These are phyloP conservation scores for Meghimatium bilineatum DNA, from an alignment of 2,888 invertebrate genomes.

Conservation along the genomic window DNA sequence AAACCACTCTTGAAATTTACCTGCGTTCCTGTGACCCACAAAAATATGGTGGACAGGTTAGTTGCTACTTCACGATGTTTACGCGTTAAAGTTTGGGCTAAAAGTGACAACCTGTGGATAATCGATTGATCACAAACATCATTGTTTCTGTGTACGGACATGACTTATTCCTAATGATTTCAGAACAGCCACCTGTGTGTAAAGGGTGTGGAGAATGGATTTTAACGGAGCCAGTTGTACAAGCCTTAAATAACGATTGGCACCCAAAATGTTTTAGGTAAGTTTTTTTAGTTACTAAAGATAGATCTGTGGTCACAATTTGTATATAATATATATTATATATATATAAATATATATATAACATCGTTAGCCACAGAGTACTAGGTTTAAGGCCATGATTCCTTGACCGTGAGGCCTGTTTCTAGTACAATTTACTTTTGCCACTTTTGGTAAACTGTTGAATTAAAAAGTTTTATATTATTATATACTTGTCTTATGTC, in stretches of 20 bases:
- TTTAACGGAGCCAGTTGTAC: constrained; percentile 60
- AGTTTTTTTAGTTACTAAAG: too few relatives aligned
- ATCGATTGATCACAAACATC: neutral
- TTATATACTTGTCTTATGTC: too few relatives aligned
- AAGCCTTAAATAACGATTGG: constrained; percentile 64
- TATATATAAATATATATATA: too few relatives aligned
- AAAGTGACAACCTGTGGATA: neutral
- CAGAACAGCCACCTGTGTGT: constrained; percentile 19
- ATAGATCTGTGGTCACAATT: too few relatives aligned
- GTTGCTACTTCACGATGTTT: neutral
- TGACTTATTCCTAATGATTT: constrained; percentile 5
- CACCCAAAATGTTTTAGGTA: constrained; percentile 68
- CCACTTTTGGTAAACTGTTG: too few relatives aligned
- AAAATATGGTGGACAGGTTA: constrained; percentile 25
- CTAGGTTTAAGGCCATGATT: too few relatives aligned
- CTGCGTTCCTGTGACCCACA: neutral
- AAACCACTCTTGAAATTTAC: constrained; percentile 32
- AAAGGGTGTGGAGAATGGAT: constrained; percentile 58
- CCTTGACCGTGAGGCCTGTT: too few relatives aligned
- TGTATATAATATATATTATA: too few relatives aligned
- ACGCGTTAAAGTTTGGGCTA: neutral
- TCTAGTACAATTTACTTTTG: too few relatives aligned
- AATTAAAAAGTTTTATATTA: too few relatives aligned
- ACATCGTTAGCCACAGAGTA: too few relatives aligned
- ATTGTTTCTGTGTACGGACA: neutral